Conservation (phyloP, 2,888 invertebrate genomes). For the Corythucha ciliata region DNA sequence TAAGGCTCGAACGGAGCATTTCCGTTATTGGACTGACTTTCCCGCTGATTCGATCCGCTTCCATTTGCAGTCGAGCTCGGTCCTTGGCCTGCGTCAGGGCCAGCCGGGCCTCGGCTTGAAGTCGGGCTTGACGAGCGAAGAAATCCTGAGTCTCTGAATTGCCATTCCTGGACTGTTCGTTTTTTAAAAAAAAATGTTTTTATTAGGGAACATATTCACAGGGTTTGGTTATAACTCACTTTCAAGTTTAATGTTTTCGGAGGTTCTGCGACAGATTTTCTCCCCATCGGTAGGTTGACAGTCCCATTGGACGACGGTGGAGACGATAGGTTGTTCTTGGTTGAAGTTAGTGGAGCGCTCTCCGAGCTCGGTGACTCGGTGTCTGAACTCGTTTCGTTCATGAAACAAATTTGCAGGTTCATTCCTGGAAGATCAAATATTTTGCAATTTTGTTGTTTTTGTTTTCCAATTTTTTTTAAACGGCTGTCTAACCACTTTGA, state of each 20-base stretch:
- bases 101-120: constrained; percentile 79
- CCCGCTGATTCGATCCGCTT: constrained; percentile 62
- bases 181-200: neutral
- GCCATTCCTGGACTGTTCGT: neutral
- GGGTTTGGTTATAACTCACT: too few relatives aligned
- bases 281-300: too few relatives aligned
- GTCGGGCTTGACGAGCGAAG: constrained; percentile 64
- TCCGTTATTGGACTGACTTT: constrained; percentile 75
- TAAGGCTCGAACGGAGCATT: constrained; percentile 69
- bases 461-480: neutral
- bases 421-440: constrained; percentile 55
- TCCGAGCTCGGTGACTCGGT: constrained; percentile 47
- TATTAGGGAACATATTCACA: neutral
- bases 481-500: constrained; percentile 58
- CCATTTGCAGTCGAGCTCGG: constrained; percentile 86
- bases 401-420: constrained; percentile 92
- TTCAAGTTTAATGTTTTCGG: constrained; percentile 25
- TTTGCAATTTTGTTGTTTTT: neutral
- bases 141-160: constrained; percentile 49
- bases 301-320: constrained; percentile 28
- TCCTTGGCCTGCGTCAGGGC: constrained; percentile 83
- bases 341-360: constrained; percentile 25
- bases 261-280: too few relatives aligned
- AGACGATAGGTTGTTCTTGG: too few relatives aligned
- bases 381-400: constrained; percentile 82